Conservation (phyloP, 2,888 invertebrate species). For the Eupithecia subfuscata region DNA sequence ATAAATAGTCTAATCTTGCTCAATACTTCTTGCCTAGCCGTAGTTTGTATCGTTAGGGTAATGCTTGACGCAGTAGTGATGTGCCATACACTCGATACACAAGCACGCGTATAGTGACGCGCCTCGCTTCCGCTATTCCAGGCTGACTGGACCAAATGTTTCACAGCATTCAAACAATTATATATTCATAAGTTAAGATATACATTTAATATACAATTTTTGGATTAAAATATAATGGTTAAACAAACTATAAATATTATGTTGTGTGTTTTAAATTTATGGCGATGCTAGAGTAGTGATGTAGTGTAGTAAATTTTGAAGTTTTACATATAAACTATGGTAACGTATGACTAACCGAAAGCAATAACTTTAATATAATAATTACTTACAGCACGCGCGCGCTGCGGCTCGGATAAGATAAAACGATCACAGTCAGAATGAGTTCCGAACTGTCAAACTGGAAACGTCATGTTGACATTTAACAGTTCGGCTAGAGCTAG, state of each 20-base stretch:
- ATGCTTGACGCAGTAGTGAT: slow-evolving; percentile 74
- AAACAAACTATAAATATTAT: slow-evolving; percentile 68
- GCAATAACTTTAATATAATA: slow-evolving; percentile 76
- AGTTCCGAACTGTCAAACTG: slow-evolving; percentile 29
- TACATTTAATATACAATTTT: slow-evolving; percentile 37
- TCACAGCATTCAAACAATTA: slow-evolving; percentile 60
- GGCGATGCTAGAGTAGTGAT: slow-evolving; percentile 80
- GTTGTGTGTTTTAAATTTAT: slow-evolving; percentile 81
- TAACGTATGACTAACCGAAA: slow-evolving; percentile 77
- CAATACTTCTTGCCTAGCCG: slow-evolving; percentile 78
- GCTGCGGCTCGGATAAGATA: slow-evolving; percentile 56
- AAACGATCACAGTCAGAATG: slow-evolving; percentile 14
- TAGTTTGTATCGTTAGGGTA: slow-evolving; percentile 55
- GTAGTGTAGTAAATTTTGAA: slow-evolving; percentile 82
- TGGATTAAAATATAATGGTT: slow-evolving; percentile 67
- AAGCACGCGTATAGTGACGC: slow-evolving; percentile 63
- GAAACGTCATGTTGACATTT: slow-evolving; percentile 23
- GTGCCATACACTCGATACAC: slow-evolving; percentile 74
- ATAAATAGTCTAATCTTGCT: slow-evolving; percentile 73
- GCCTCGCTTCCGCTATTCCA: slow-evolving; percentile 70
- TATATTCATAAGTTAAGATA: slow-evolving; percentile 65
- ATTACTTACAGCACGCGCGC: slow-evolving; percentile 71
- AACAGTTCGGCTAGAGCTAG: slow-evolving; percentile 22
- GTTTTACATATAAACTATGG: slow-evolving; percentile 74
- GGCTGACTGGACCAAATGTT: slow-evolving; percentile 75